phyloP scores from a whole-genome alignment of 2,888 invertebrate species.

The Eupithecia subumbrata region DNA sequence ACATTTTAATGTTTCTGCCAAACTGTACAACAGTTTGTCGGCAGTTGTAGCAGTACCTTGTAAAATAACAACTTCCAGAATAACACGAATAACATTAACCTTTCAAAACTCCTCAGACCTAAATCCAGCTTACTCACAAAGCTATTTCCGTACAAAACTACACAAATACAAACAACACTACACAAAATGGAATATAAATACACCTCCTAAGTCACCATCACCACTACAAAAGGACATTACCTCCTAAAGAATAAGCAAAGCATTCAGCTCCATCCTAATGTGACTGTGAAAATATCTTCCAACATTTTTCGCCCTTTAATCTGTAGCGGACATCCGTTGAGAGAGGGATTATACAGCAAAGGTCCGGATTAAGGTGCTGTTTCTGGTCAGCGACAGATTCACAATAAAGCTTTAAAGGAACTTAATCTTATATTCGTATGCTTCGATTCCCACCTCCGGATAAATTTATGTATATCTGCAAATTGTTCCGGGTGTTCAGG shows the following conservation, averaged over 20 bases:
- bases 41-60: background rate
- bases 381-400: conserved; percentile 8
- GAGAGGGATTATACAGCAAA: conserved; percentile 42
- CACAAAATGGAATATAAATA: conserved; percentile 26
- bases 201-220: conserved; percentile 17
- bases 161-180: conserved; percentile 1
- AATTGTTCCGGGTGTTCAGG: too few relatives aligned
- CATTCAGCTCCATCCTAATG: conserved; percentile 39
- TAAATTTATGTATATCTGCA: too few relatives aligned
- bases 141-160: conserved; percentile 2
- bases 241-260: conserved; percentile 30
- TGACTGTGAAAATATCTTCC: conserved; percentile 45
- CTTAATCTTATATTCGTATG: background rate
- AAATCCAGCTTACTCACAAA: background rate
- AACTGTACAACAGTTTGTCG: too few relatives aligned
- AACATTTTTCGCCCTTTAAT: conserved; percentile 47
- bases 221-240: conserved; percentile 38
- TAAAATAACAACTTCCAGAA: background rate
- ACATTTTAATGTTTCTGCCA: too few relatives aligned
- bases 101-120: background rate
- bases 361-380: conserved; percentile 33
- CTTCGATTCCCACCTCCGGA: too few relatives aligned
- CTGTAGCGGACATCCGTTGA: conserved; percentile 44
- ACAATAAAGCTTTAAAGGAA: background rate
- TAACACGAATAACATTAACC: background rate